A percentile compares a stretch with the other conserved stretches of the same genome.
Evolutionary conservation across 1,140 invertebrate species (phyloP).

Genomic region (Gryllus bimaculatus): DNA sequence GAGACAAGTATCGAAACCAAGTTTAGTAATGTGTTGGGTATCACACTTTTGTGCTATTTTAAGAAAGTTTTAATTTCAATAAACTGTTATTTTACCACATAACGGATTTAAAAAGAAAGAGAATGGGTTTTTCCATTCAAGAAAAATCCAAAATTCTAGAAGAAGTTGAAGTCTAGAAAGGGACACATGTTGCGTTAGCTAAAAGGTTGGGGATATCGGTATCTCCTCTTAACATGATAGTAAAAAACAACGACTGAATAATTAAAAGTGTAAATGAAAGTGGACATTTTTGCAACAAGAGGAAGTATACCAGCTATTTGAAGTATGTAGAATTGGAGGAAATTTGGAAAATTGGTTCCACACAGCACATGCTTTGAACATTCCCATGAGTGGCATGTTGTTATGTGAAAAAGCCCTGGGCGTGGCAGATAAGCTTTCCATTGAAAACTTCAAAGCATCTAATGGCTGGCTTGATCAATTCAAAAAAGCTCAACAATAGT

Average conservation of each 20-base stretch:
- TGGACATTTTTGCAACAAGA: not conserved
- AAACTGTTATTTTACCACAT: too few relatives aligned
- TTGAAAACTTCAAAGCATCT: not conserved
- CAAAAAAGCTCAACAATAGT: not conserved
- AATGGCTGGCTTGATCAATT: not conserved
- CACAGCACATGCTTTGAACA: not conserved
- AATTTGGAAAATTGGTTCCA: constrained; percentile 2
- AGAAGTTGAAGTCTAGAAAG: too few relatives aligned
- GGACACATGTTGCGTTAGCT: not conserved
- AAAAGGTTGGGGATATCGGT: not conserved
- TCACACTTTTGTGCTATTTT: too few relatives aligned
- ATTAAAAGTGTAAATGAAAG: not conserved
- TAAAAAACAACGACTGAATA: not conserved
- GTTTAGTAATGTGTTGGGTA: too few relatives aligned
- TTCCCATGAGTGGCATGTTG: not conserved
- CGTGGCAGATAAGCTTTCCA: not conserved
- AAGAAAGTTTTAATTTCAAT: too few relatives aligned
- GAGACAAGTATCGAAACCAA: too few relatives aligned
- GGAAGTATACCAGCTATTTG: not conserved
- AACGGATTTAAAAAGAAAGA: too few relatives aligned
- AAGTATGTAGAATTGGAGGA: constrained; percentile 1
- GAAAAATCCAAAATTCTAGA: too few relatives aligned
- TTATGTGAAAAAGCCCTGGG: not conserved
- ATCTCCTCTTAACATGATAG: not conserved
- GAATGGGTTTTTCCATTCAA: too few relatives aligned